phyloP scores from a whole-genome alignment of 2,797 vertebrate species.

The Setipinna tenuifilis region DNA sequence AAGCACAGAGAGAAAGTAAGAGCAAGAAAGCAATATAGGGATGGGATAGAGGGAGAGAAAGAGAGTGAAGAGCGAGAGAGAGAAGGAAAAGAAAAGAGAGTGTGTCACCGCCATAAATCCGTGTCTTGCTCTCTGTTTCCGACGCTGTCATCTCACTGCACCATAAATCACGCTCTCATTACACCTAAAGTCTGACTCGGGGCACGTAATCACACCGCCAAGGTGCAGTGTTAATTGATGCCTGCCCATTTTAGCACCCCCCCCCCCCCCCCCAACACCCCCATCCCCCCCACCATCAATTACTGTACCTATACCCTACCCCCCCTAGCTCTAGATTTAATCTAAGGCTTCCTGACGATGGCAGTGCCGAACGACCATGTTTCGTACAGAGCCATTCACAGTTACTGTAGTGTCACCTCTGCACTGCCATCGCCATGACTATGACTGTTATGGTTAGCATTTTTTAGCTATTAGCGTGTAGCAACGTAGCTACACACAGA shows the following conservation, averaged over 20 bases:
- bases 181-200: constrained; percentile 40
- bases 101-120: constrained; percentile 25
- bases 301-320: not conserved
- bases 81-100: not conserved
- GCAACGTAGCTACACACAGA: too few relatives aligned
- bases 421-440: too few relatives aligned
- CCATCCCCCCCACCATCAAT: constrained; percentile 25
- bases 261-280: not conserved
- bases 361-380: not conserved
- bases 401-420: too few relatives aligned
- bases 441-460: too few relatives aligned
- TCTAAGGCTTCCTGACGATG: not conserved
- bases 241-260: constrained; percentile 44
- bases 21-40: too few relatives aligned
- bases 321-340: not conserved
- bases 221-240: constrained; percentile 47
- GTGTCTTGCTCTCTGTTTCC: not conserved
- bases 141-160: constrained; percentile 18
- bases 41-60: not conserved
- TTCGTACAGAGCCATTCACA: too few relatives aligned
- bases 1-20: too few relatives aligned
- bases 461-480: too few relatives aligned
- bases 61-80: not conserved
- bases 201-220: constrained; percentile 56
- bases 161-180: constrained; percentile 54